phyloP scores from a whole-genome alignment of 2,797 vertebrate genomes.

The Nothura maculosa region DNA sequence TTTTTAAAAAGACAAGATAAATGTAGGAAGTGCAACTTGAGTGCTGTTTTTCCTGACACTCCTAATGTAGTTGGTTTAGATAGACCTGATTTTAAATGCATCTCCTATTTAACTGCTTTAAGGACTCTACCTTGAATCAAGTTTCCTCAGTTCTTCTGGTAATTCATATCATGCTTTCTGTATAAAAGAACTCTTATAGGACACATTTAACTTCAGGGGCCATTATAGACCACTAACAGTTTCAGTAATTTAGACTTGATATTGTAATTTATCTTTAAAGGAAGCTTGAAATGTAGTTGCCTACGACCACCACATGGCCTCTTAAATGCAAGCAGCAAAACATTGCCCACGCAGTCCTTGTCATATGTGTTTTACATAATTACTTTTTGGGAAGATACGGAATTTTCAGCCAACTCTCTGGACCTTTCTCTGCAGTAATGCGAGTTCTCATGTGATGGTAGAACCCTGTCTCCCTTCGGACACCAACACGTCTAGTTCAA shows the following conservation, averaged over 20 bases:
- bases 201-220: not conserved
- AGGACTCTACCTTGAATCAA: not conserved
- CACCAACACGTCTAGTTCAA: not conserved
- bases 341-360: not conserved
- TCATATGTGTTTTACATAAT: not conserved
- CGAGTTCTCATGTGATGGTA: not conserved
- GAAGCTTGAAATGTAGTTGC: conserved; percentile 2
- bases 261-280: not conserved
- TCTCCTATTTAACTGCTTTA: not conserved
- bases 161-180: not conserved
- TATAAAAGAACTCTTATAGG: not conserved
- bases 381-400: not conserved
- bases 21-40: not conserved
- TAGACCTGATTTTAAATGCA: not conserved
- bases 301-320: not conserved
- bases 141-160: not conserved
- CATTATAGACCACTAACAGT: not conserved
- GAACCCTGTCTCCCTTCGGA: not conserved
- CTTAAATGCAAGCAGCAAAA: not conserved
- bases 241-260: not conserved
- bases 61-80: not conserved
- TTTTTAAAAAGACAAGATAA: not conserved
- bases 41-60: not conserved
- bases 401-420: not conserved
- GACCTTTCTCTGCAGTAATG: conserved; percentile 8